Percentiles rank a stretch among this genome's conserved stretches.
Evolutionary conservation across 2,888 invertebrate species (phyloP).

Genomic region (Hydroisotoma schaefferi): DNA sequence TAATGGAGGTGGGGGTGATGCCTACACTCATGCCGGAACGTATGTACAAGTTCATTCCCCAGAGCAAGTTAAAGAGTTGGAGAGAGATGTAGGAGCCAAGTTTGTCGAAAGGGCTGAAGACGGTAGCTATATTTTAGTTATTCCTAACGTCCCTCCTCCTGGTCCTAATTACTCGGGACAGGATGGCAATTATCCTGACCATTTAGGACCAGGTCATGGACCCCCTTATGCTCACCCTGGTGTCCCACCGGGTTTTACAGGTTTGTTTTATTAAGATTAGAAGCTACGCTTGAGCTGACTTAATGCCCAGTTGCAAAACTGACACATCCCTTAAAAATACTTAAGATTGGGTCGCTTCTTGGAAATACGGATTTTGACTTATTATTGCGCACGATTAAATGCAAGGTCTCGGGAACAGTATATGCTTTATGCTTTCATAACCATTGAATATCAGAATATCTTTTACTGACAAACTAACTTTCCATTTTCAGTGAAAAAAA

Average conservation of each 20-base stretch:
- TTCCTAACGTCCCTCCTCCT: slow-evolving; percentile 20
- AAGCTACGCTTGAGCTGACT: too few relatives aligned
- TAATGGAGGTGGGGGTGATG: background rate
- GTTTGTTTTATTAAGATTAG: too few relatives aligned
- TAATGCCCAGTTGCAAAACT: too few relatives aligned
- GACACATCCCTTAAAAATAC: too few relatives aligned
- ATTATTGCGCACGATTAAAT: too few relatives aligned
- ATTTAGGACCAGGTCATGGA: slow-evolving; percentile 26
- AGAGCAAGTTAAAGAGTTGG: slow-evolving; percentile 41
- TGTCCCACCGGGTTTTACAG: slow-evolving; percentile 23
- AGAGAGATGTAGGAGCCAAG: slow-evolving; percentile 42
- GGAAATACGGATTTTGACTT: too few relatives aligned
- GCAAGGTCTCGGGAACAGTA: too few relatives aligned
- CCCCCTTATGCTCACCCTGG: slow-evolving; percentile 1
- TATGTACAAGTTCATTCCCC: slow-evolving; percentile 40
- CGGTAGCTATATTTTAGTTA: slow-evolving; percentile 45
- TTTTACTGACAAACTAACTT: too few relatives aligned
- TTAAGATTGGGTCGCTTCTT: too few relatives aligned
- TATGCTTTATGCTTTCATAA: too few relatives aligned
- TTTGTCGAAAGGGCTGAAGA: slow-evolving; percentile 45
- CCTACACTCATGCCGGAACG: slow-evolving; percentile 16
- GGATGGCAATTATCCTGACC: slow-evolving; percentile 29
- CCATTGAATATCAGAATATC: too few relatives aligned
- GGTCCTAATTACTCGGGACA: slow-evolving; percentile 11
- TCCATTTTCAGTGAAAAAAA: too few relatives aligned